Conservation (phyloP, 2,797 vertebrate genomes). For the Austrolebias charrua region DNA sequence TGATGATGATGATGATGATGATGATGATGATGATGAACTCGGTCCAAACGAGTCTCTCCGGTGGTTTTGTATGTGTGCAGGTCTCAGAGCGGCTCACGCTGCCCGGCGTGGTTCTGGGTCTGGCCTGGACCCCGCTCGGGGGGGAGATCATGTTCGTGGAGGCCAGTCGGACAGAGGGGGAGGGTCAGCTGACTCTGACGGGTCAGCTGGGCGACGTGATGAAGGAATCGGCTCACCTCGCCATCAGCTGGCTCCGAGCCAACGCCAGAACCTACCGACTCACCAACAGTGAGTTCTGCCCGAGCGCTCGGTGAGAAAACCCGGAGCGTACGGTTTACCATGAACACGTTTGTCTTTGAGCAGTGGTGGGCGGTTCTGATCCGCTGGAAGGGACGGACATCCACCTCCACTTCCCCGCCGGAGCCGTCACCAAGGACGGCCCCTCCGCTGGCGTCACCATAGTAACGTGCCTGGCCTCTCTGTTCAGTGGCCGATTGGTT, state of each 20-base stretch:
- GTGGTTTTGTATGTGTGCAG: slow-evolving; percentile 67
- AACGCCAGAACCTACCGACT: slow-evolving; percentile 91
- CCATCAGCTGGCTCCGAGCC: slow-evolving; percentile 95
- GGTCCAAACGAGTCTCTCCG: neutral
- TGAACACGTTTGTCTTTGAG: slow-evolving; percentile 11
- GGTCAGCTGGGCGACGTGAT: slow-evolving; percentile 95
- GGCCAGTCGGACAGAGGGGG: slow-evolving; percentile 94
- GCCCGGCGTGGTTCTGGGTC: slow-evolving; percentile 91
- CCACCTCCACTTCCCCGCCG: slow-evolving; percentile 98
- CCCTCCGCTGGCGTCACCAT: slow-evolving; percentile 99
- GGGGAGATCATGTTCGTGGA: slow-evolving; percentile 99
- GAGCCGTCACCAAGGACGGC: slow-evolving; percentile 97
- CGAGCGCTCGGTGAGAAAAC: neutral
- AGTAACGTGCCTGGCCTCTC: slow-evolving; percentile 94
- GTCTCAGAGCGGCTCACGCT: slow-evolving; percentile 91
- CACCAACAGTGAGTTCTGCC: slow-evolving; percentile 82
- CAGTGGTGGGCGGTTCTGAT: slow-evolving; percentile 90
- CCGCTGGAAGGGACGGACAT: slow-evolving; percentile 96
- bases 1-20: no score
- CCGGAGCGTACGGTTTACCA: neutral
- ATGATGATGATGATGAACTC: no score
- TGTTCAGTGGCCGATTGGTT: slow-evolving; percentile 92
- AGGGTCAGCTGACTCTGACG: slow-evolving; percentile 92
- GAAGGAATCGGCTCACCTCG: slow-evolving; percentile 96
- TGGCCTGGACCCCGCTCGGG: slow-evolving; percentile 94